Evolutionary conservation across 2,888 invertebrate genomes (phyloP), one percentile per base, ranked within the genome.

Genomic region (Sericinus montela): DNA sequence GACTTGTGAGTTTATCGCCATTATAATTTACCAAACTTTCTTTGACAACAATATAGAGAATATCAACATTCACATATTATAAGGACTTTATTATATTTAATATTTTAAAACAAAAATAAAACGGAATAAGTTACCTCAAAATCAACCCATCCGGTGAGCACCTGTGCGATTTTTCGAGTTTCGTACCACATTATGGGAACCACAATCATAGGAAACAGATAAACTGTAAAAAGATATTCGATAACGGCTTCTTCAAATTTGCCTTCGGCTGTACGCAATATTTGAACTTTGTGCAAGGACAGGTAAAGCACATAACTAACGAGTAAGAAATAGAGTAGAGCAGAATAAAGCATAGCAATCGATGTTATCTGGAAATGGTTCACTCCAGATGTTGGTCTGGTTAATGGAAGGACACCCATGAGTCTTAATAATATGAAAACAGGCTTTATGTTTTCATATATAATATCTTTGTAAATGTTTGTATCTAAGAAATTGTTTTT

Each of bases 161-260:
- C 90, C 11, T 63, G 68, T 0, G 91, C 91, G 45, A 93, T 89
- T 69, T 93, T 93, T n/a, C 77, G 75, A 0, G 92, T 90, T 66
- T 94, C 94, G 59, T 91, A 91, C 92, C 93, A 93, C 47, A 93
- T 72, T 38, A 94, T 86, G 0, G 93, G 93, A 36, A 93, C 89
- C 0, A 89, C 75, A 10, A 91, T 73, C 62, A 93, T 86, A 0
- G 94, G 94, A 51, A 94, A 83, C 52, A 94, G 81, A 66, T 94
- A 94, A 0, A 94, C 92, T n/a, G 93, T 90, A 60, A 94, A 94
- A 0, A 94, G 79, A 65, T 94, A 94, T 50, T 93, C 93, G 60
- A 94, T 94, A 0, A 94, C 94, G 0, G 93, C 93, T 72, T 94
- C 94, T 60, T 94, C 94, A 54, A 94, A 94, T 56, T 92, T 91